Conservation (phyloP, 1,140 invertebrate species). For the Hycleus phaleratus region DNA sequence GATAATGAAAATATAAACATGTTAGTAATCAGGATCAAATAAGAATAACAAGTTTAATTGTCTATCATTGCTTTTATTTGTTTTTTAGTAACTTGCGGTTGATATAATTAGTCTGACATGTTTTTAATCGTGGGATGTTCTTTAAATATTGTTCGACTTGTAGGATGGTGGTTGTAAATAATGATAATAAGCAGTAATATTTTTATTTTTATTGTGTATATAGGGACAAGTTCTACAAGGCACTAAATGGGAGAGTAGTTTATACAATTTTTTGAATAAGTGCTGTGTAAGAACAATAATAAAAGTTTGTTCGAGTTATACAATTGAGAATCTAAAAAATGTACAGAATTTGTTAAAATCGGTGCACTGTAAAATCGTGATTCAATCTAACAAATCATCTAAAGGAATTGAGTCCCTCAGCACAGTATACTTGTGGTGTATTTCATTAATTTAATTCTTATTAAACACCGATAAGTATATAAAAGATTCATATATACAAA, state of each 20-base stretch:
- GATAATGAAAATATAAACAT: too few relatives aligned
- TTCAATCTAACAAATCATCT: conserved; percentile 5
- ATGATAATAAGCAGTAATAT: background rate
- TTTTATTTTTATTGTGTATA: conserved; percentile 5
- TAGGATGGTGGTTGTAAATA: too few relatives aligned
- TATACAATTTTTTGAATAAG: conserved; percentile 7
- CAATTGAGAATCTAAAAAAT: background rate
- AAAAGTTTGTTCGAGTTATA: background rate
- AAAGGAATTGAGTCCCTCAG: conserved; percentile 15
- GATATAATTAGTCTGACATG: too few relatives aligned
- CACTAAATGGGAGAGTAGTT: conserved; percentile 13
- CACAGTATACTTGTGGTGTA: conserved; percentile 8
- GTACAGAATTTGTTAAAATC: background rate
- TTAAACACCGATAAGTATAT: background rate
- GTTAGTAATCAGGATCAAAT: too few relatives aligned
- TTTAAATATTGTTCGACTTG: too few relatives aligned
- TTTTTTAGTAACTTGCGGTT: too few relatives aligned
- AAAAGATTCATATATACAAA: conserved; percentile 2
- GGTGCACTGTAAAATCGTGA: background rate
- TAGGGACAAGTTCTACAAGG: conserved; percentile 21
- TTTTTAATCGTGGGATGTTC: background rate
- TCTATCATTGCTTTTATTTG: too few relatives aligned
- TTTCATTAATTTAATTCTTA: background rate
- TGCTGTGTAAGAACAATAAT: conserved; percentile 5
- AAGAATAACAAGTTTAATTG: too few relatives aligned